Base-by-base conservation (phyloP, 2,797 vertebrate genomes). In the Clarias platycephalus region DNA sequence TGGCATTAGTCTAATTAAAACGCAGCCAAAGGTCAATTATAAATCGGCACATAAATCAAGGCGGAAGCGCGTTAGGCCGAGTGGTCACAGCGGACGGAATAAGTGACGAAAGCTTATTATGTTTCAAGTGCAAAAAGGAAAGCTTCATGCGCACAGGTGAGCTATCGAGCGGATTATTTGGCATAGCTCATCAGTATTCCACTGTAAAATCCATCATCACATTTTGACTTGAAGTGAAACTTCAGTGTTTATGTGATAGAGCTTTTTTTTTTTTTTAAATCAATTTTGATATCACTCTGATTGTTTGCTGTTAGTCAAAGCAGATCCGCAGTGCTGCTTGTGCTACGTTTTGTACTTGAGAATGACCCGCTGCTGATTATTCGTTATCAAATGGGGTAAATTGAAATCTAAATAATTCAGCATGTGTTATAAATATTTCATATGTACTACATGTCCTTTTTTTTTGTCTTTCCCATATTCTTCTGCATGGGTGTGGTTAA, bases 1-100 rank as follows among this genome's bases (percentile, higher is more conserved):
- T 79, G 83, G 78, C 85, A 89, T 89, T 90, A 86, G 71, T 88
- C 75, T 84, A 81, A 89, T 91, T 87, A 89, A 88, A 90, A 84
- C 83, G 44, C 26, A 85, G 83, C 82, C 81, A 84, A 84, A 85
- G 80, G 85, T 89, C 79, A 82, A 57, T 88, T 87, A 85, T 81
- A 80, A 79, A 85, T 68, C 8, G 7, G 49, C 0, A 18, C 57
- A 83, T 76, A 64, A 84, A 86, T 90, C 87, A 84, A 15, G 60
- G 22, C 16, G 40, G 82, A 70, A 40, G 6, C 16, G 80, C 34
- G 70, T 77, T 9, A 18, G 67, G n/a, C 24, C 7, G 66, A 58
- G 18, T 40, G 34, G 78, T 82, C 76, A 24, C 53, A 0, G 5
- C 15, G 34, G 74, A 37, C 58, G 9, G 28, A 26, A 18, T 55